Conservation (phyloP, 2,113 vertebrate genomes). For the Catagonus wagneri region DNA sequence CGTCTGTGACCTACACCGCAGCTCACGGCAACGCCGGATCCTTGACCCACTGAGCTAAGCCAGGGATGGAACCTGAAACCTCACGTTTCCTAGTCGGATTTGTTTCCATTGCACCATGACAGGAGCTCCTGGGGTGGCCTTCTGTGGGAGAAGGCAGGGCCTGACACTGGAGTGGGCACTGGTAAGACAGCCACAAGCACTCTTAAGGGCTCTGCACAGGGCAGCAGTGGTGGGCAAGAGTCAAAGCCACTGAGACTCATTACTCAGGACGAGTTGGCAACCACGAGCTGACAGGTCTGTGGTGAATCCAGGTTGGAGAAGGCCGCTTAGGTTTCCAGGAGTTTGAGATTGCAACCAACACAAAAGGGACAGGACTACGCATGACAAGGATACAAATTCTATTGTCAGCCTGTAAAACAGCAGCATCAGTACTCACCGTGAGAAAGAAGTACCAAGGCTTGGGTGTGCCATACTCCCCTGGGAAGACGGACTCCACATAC, state of each 20-base stretch:
- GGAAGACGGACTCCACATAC: slow-evolving; percentile 95
- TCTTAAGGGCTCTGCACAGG: not conserved
- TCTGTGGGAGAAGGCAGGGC: not conserved
- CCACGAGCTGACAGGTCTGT: not conserved
- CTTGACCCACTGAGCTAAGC: no score
- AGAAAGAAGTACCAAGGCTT: slow-evolving; percentile 94
- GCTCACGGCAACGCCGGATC: no score
- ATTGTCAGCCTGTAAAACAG: not conserved
- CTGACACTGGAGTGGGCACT: not conserved
- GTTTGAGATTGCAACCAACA: not conserved
- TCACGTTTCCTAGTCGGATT: no score
- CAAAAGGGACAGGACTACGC: not conserved
- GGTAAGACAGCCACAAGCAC: not conserved
- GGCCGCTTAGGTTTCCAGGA: not conserved
- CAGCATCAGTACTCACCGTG: slow-evolving; percentile 87
- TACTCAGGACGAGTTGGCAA: not conserved
- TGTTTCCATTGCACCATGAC: no score
- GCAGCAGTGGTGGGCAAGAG: not conserved
- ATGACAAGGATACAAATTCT: not conserved
- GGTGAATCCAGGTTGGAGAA: not conserved
- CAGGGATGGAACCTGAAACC: no score
- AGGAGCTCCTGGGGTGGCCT: not conserved
- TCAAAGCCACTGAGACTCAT: not conserved
- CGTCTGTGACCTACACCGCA: no score
- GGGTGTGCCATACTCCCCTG: slow-evolving; percentile 93